These are phyloP conservation scores for Dendrolimus pini DNA, from an alignment of 2,888 invertebrate species.

Conservation along the genomic window DNA sequence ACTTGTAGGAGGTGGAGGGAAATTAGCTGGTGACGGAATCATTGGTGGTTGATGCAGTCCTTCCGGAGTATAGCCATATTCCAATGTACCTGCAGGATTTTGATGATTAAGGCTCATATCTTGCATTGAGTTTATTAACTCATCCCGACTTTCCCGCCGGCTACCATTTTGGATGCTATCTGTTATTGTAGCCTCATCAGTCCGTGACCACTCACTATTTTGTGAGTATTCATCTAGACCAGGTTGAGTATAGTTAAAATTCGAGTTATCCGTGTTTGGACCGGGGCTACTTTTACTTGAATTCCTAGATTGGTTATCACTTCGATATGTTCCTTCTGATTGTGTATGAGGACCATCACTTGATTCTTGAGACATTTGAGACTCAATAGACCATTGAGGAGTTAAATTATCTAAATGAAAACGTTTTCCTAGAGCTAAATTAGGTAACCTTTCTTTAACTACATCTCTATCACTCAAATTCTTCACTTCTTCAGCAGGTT, in stretches of 20 bases:
- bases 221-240: slow-evolving; percentile 41
- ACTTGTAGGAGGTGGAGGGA: not conserved
- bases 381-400: slow-evolving; percentile 81
- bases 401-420: slow-evolving; percentile 62
- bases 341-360: slow-evolving; percentile 78
- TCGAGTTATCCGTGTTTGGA: slow-evolving; percentile 51
- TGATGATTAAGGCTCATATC: slow-evolving; percentile 56
- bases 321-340: slow-evolving; percentile 77
- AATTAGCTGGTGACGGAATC: not conserved
- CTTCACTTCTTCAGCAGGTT: slow-evolving; percentile 41
- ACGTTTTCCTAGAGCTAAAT: slow-evolving; percentile 59
- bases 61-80: slow-evolving; percentile 19
- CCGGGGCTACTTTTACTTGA: slow-evolving; percentile 67
- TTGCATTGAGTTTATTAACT: slow-evolving; percentile 46
- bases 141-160: slow-evolving; percentile 43
- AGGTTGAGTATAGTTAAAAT: slow-evolving; percentile 54
- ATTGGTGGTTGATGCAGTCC: not conserved
- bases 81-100: slow-evolving; percentile 19
- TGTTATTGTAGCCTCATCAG: slow-evolving; percentile 33
- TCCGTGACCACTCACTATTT: slow-evolving; percentile 46
- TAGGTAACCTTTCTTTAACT: slow-evolving; percentile 58
- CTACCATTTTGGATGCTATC: slow-evolving; percentile 30
- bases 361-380: slow-evolving; percentile 80
- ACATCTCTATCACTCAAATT: slow-evolving; percentile 56
- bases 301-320: slow-evolving; percentile 76